phyloP scores from a whole-genome alignment of 2,113 vertebrate species.

The Seriola rivoliana region DNA sequence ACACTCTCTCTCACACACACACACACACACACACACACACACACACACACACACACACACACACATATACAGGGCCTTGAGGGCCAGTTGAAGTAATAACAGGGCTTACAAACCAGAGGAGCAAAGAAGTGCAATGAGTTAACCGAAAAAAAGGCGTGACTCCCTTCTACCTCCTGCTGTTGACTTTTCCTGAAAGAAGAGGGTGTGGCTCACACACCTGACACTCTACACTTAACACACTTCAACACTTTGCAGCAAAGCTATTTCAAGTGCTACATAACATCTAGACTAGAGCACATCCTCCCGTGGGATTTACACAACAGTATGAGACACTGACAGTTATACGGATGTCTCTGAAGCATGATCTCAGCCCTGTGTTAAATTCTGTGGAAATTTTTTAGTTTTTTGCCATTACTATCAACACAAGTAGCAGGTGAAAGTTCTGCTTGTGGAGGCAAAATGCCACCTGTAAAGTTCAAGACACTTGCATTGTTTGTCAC shows the following conservation, averaged over 20 bases:
- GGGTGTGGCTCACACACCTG: slow-evolving; percentile 56
- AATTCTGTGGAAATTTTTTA: not conserved
- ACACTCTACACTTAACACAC: slow-evolving; percentile 28
- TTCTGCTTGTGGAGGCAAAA: too few relatives aligned
- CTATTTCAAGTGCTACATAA: not conserved
- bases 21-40: slow-evolving; percentile 15
- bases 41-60: slow-evolving; percentile 1
- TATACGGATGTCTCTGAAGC: not conserved
- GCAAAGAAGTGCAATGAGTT: slow-evolving; percentile 5
- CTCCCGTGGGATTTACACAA: slow-evolving; percentile 8
- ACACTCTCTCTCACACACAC: not conserved
- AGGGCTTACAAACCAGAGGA: slow-evolving; percentile 10
- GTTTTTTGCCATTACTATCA: not conserved
- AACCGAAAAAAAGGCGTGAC: slow-evolving; percentile 31
- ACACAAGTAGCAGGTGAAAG: too few relatives aligned
- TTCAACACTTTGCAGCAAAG: slow-evolving; percentile 9
- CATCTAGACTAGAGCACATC: not conserved
- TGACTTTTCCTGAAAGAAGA: slow-evolving; percentile 18
- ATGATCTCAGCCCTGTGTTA: not conserved
- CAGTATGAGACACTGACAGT: not conserved
- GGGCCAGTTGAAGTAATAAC: slow-evolving; percentile 11
- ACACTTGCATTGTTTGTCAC: too few relatives aligned
- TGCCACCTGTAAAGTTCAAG: too few relatives aligned
- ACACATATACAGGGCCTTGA: not conserved
- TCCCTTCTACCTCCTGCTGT: slow-evolving; percentile 13